Evolutionary conservation across 2,113 vertebrate species (phyloP).

Genomic region (Brachyhypopomus occidentalis): DNA sequence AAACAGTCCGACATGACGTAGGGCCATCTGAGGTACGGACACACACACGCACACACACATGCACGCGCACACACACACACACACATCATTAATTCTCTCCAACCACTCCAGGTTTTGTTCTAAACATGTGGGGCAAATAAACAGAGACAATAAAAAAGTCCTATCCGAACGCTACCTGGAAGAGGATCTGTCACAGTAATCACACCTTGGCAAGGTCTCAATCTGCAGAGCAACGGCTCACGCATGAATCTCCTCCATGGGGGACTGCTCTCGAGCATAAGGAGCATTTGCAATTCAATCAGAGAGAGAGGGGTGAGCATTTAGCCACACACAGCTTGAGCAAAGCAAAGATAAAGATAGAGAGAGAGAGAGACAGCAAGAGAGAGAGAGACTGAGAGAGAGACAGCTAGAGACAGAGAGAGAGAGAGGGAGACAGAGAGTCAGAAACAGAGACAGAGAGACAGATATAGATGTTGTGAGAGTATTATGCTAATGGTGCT

Average conservation of each 20-base stretch:
- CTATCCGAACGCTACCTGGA: not conserved
- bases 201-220: slow-evolving; percentile 4
- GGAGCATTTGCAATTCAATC: slow-evolving; percentile 53
- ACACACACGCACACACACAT: slow-evolving; percentile 31
- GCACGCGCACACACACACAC: not conserved
- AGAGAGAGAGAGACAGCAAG: slow-evolving; percentile 10
- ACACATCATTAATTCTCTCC: too few relatives aligned
- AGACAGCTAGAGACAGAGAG: slow-evolving; percentile 11
- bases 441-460: not conserved
- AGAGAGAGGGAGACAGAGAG: not conserved
- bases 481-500: slow-evolving; percentile 30
- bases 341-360: slow-evolving; percentile 11
- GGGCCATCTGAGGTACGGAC: not conserved
- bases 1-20: slow-evolving; percentile 19
- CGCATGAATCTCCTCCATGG: slow-evolving; percentile 6
- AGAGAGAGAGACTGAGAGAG: not conserved
- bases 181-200: not conserved
- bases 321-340: slow-evolving; percentile 29
- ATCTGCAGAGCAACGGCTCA: slow-evolving; percentile 25
- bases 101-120: too few relatives aligned
- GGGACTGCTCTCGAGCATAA: slow-evolving; percentile 30
- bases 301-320: slow-evolving; percentile 29
- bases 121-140: not conserved
- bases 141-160: not conserved
- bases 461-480: not conserved